Conservation (phyloP, 2,888 invertebrate genomes). For the Branchellion lobata region DNA sequence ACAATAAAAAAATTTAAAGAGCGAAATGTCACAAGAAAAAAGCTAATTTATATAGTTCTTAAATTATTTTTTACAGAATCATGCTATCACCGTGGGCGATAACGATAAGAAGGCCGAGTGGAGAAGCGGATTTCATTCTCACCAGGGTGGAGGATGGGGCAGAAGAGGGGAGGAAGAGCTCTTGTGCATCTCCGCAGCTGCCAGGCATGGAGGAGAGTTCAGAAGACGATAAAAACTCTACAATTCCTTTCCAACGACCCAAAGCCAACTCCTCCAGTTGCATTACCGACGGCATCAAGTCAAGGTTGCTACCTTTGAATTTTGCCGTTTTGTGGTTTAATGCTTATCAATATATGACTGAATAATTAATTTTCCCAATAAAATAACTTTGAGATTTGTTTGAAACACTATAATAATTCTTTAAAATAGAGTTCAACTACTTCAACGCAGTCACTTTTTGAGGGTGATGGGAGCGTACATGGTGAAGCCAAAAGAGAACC, state of each 20-base stretch:
- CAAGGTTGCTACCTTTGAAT: constrained; percentile 23
- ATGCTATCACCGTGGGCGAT: constrained; percentile 31
- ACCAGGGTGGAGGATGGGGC: constrained; percentile 16
- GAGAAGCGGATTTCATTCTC: constrained; percentile 41
- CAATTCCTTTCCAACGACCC: constrained; percentile 19
- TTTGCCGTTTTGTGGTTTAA: not conserved
- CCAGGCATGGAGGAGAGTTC: not conserved
- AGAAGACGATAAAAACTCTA: not conserved
- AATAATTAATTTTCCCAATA: too few relatives aligned
- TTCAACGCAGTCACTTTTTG: constrained; percentile 31
- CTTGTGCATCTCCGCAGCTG: not conserved
- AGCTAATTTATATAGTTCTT: too few relatives aligned
- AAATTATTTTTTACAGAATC: too few relatives aligned
- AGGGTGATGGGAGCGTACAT: constrained; percentile 38
- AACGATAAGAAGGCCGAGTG: constrained; percentile 40
- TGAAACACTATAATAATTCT: not conserved
- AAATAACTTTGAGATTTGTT: too few relatives aligned
- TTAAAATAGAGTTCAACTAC: too few relatives aligned
- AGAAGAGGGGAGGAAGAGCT: not conserved
- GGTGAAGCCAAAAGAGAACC: constrained; percentile 14
- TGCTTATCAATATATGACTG: too few relatives aligned
- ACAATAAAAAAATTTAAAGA: too few relatives aligned
- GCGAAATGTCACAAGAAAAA: too few relatives aligned
- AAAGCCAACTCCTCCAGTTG: constrained; percentile 40
- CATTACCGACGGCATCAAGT: constrained; percentile 38